A percentile compares a stretch with the other conserved stretches of the same genome.
Evolutionary conservation across 2,113 vertebrate genomes (phyloP).

Genomic region (Rhegmatorhina hoffmannsi): DNA sequence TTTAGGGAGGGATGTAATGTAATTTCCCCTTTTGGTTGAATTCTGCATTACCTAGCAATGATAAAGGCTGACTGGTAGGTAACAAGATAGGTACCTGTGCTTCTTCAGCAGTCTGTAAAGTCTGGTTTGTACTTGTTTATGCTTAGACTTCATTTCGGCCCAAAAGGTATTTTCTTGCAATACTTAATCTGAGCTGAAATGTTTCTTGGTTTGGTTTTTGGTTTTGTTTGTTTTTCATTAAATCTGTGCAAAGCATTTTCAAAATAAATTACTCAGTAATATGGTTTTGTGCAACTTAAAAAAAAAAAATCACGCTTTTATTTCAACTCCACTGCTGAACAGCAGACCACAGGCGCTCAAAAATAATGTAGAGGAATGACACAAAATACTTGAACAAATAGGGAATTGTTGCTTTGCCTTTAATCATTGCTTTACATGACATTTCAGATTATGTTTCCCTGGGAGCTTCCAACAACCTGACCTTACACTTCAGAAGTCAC

Average conservation of each 20-base stretch:
- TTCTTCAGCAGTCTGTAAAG: accelerated
- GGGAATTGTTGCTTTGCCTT: not conserved
- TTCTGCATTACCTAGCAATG: not conserved
- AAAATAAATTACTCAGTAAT: not conserved
- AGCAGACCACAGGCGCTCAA: not conserved
- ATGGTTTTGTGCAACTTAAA: not conserved
- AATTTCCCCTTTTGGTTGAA: not conserved
- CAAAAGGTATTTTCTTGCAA: not conserved
- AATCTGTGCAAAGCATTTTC: not conserved
- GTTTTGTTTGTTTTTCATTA: not conserved
- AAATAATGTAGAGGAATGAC: not conserved
- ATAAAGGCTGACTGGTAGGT: not conserved
- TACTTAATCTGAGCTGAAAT: not conserved
- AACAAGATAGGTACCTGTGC: not conserved
- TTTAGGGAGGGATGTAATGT: not conserved
- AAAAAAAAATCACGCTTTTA: not conserved
- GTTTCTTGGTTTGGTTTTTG: not conserved
- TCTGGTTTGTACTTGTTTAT: not conserved
- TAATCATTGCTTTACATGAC: not conserved
- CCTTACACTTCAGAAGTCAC: not conserved
- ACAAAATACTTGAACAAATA: not conserved
- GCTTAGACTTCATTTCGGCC: not conserved
- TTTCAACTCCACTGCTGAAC: not conserved
- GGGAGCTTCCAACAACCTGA: not conserved
- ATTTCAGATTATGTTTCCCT: not conserved